Evolutionary conservation across 92 coral and sea anemone species (phyloP), one percentile per base, ranked within the genome.

Genomic region (Anthopleura xanthogrammica): DNA sequence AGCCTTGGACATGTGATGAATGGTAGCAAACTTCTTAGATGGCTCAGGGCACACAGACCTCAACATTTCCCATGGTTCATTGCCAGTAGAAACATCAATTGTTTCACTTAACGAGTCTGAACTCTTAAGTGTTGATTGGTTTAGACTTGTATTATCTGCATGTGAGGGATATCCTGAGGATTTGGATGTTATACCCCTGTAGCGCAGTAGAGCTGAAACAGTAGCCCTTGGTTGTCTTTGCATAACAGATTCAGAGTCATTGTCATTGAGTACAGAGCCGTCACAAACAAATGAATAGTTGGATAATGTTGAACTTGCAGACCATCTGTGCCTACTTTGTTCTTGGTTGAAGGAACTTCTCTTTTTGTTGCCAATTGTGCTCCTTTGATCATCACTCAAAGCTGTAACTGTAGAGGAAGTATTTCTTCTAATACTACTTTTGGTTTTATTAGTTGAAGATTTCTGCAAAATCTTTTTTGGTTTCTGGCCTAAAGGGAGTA

Each of bases 51-150:
- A 93, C 72, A 93, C 82, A 66, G 98, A 85, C 48, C 92, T 86
- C 39, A 93, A 80, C 93, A 93, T 93, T 80, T 93, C 98, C 98
- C 98, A 93, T 56, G 94, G 90, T 70, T 93, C 98, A 89, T 87
- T 92, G 56, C 98, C 98, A 19, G 93, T 72, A 22, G 87, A 87
- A 52, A 64, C 80, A 39, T 70, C 87, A 82, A 60, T 58, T 13
- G 76, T 36, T 36, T 80, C 87, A 43, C 24, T 23, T 7, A 39
- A 14, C 7, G 24, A 52, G 56, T 17, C 88, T 23, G 81, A 76
- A 79, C 76, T 80, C 40, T 73, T n/a, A 56, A 43, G 55, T 7
- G 81, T 50, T 79, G 85, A 74, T 42, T 77, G 83, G 46, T 41
- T 43, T 72, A 72, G 72, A 54, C 70, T 84, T 39, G 62, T 62